Evolutionary conservation across 2,888 invertebrate genomes (phyloP).

Genomic region (Philopedon plagiatum): DNA sequence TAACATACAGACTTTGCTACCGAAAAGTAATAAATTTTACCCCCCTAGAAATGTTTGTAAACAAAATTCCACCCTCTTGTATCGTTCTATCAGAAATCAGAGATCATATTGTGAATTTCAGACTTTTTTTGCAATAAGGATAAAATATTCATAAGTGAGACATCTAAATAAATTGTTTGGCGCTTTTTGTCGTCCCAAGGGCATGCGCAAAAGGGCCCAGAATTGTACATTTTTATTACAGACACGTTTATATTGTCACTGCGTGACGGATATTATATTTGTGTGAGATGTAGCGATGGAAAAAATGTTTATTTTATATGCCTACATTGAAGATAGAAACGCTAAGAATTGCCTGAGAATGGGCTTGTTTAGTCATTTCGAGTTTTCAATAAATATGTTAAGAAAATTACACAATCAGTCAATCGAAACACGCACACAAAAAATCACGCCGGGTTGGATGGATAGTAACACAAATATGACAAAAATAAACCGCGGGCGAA

Average conservation of each 20-base stretch:
- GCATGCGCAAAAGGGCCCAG: conserved; percentile 26
- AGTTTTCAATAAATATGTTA: too few species aligned
- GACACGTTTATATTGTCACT: conserved; percentile 38
- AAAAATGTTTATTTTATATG: conserved; percentile 26
- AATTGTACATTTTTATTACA: conserved; percentile 38
- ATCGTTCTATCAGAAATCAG: conserved; percentile 35
- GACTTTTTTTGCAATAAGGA: conserved; percentile 34
- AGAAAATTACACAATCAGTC: too few species aligned
- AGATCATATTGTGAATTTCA: conserved; percentile 31
- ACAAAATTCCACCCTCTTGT: conserved; percentile 1
- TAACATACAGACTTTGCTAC: too few species aligned
- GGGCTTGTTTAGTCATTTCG: too few species aligned
- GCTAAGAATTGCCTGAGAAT: neutral
- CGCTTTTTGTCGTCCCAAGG: conserved; percentile 19
- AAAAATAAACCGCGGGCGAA: too few species aligned
- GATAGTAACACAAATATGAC: too few species aligned
- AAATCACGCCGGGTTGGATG: too few species aligned
- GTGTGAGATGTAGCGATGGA: conserved; percentile 3
- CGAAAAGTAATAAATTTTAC: too few species aligned
- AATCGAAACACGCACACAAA: too few species aligned
- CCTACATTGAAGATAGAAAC: neutral
- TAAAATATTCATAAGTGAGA: conserved; percentile 37
- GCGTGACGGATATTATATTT: conserved; percentile 38
- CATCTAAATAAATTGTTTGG: conserved; percentile 46
- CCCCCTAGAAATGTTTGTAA: too few species aligned